A percentile compares a stretch with the other conserved stretches of the same genome.
phyloP scores from a whole-genome alignment of 1,140 invertebrate species.

The Achroia grisella region DNA sequence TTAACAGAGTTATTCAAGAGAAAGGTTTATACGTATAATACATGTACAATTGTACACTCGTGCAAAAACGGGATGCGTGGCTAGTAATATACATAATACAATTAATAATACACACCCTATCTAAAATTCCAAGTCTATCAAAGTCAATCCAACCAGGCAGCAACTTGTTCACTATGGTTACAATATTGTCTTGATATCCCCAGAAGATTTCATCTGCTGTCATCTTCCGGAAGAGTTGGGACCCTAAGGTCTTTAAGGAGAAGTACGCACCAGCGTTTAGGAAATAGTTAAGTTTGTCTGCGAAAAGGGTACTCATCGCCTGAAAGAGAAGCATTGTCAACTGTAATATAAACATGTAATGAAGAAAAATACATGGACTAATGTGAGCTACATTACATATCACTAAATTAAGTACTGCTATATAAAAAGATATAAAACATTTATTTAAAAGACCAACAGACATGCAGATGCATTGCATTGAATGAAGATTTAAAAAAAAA shows the following conservation, averaged over 20 bases:
- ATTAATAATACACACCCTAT: constrained; percentile 78
- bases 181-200: constrained; percentile 88
- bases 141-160: constrained; percentile 85
- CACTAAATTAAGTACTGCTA: no score
- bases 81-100: background rate
- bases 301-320: constrained; percentile 77
- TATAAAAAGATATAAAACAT: no score
- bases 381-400: no score
- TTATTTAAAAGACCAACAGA: no score
- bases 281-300: constrained; percentile 73
- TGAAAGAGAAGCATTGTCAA: constrained; percentile 34
- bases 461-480: no score
- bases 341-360: no score
- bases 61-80: background rate
- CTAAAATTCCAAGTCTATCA: constrained; percentile 84
- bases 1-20: no score
- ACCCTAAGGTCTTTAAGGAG: constrained; percentile 75
- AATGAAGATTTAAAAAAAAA: no score
- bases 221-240: constrained; percentile 81
- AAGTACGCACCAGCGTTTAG: constrained; percentile 78
- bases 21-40: no score
- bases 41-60: no score
- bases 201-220: constrained; percentile 86
- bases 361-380: no score
- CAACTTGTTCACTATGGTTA: constrained; percentile 79